Evolutionary conservation across 2,888 invertebrate genomes (phyloP), one percentile per base, ranked within the genome.

Genomic region (Cerceris ruficornis): DNA sequence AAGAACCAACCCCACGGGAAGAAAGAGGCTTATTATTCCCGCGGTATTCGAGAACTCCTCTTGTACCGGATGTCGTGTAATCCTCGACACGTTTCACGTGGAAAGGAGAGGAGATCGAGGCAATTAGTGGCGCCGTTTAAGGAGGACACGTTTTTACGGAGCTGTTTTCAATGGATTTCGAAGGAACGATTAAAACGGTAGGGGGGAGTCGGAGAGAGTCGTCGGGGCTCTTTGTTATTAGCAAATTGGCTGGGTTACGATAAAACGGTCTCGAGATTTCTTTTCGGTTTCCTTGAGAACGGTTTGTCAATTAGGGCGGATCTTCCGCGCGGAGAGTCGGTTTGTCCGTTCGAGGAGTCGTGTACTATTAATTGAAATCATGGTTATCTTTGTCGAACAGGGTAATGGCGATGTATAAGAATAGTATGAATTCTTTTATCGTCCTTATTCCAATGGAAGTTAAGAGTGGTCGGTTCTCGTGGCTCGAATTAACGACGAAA

Each of bases 11-110:
- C 39, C 76, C 59, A 15, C 11, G 28, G n/a, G 81, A 77, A 82
- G 83, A 84, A 64, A 85, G 84, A 80, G 80, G 89, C 90, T 90
- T 91, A 90, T 90, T 91, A 90, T 89, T 88, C 87, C 87, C 85
- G 83, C 86, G 86, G 86, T 88, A 87, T 86, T 75, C 82, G 83
- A 86, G 82, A 84, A 75, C 59, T 42, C 71, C 70, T 55, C 69
- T 42, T 66, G 59, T 39, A 66, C 17, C 52, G 69, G 68, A 54
- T 41, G 28, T 65, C 84, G 77, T 80, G 88, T 81, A 87, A 87
- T 87, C 83, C 81, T 85, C 80, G 85, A 84, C 82, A 84, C 82
- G 76, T 82, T 77, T 75, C 75, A 28, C 28, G 75, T 73, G 69
- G 70, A 58, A 70, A 65, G 69, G 70, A 77, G 54, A 62, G 79